Evolutionary conservation across 1,140 invertebrate genomes (phyloP).

Genomic region (Tyrophagus putrescentiae): DNA sequence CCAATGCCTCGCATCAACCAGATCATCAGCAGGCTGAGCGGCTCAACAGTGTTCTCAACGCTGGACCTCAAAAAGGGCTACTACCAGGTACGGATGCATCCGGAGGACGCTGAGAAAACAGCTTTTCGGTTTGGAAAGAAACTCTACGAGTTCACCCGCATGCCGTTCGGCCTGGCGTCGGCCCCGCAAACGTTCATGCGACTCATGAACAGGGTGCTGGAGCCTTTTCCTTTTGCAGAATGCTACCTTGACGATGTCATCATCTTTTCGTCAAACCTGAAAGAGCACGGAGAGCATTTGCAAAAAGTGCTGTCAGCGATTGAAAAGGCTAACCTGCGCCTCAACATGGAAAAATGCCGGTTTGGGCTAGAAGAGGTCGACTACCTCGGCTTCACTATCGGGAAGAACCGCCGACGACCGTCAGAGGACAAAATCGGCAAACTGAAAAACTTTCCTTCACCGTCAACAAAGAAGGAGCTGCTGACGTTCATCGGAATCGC

Average conservation of each 20-base stretch:
- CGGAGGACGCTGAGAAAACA: conserved; percentile 13
- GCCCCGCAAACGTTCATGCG: conserved; percentile 16
- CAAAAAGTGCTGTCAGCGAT: neutral
- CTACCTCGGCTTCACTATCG: conserved; percentile 23
- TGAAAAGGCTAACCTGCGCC: conserved; percentile 10
- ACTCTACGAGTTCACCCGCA: conserved; percentile 28
- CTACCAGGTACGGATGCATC: neutral
- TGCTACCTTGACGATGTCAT: neutral
- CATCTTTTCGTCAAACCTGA: neutral
- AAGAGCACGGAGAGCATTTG: neutral
- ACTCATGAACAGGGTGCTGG: neutral
- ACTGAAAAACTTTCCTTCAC: conserved; percentile 17
- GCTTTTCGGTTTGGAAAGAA: conserved; percentile 24
- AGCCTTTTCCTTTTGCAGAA: neutral
- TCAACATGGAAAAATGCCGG: conserved; percentile 25
- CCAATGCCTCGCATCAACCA: conserved; percentile 36
- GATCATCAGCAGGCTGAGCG: neutral
- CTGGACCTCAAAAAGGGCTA: neutral
- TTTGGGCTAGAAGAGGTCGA: conserved; percentile 21
- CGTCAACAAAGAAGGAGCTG: conserved; percentile 5
- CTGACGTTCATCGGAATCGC: conserved; percentile 18
- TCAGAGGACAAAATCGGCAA: conserved; percentile 9
- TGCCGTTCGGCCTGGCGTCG: conserved; percentile 29
- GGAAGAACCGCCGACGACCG: neutral
- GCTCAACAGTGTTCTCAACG: neutral